Base-by-base conservation (phyloP, 2,888 invertebrate species). In the Pristionchus maxplancki region DNA sequence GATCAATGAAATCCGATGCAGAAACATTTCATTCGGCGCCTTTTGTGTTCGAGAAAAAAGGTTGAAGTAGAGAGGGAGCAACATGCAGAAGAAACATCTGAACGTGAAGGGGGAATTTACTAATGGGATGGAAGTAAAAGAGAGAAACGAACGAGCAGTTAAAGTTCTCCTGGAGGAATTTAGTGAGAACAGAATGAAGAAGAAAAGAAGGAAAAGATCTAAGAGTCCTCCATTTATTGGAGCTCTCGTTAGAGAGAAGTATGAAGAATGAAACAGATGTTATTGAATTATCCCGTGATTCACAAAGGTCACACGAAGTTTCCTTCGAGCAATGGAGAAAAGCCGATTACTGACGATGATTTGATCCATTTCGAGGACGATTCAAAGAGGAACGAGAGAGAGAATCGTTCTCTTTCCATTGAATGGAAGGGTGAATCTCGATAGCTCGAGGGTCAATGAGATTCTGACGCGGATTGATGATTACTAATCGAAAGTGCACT, bases 211-310 rank as follows among this genome's bases (percentile, higher is more conserved):
- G n/a, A 37, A 37, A 71, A 24, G 31, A 71, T 71, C 71, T 34
- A 34, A 37, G 71, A 71, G 20, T 34, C 71, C 11, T 8, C 6
- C 62, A 64, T 64, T 64, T 64, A 64, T 71, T 17, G 71, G 20
- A 44, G n/a, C 78, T 78, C 44, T 78, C 44, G 78, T 78, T 78
- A 78, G 78, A 44, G 44, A 4, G 44, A 40, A 40, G 71, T 74
- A 78, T 78, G 78, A 78, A 78, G 78, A 78, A 78, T 78, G 40
- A 13, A 78, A 78, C 78, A 78, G 78, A 78, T 78, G 78, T 78
- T 48, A 78, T 78, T 78, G 78, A 78, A 78, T 78, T 44, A 78
- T 78, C 78, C 28, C 78, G 78, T 78, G 78, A 44, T 78, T 78
- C 78, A 78, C 28, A 78, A n/a, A 78, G 78, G 78, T 78, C 78